Evolutionary conservation across 2,888 invertebrate genomes (phyloP), one percentile per base, ranked within the genome.

Genomic region (Xestobium rufovillosum): DNA sequence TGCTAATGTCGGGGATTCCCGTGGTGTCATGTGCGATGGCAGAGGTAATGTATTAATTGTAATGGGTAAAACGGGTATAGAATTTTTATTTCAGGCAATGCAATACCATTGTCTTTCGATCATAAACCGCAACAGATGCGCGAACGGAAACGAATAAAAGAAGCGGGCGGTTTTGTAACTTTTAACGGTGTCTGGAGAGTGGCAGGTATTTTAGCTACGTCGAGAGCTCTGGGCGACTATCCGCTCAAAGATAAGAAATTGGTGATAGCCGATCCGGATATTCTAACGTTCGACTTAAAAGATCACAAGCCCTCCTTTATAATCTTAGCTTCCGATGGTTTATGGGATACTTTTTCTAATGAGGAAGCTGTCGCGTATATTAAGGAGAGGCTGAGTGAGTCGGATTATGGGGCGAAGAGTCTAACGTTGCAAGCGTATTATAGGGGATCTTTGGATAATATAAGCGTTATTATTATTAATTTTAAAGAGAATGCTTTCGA

Each of bases 151-250:
- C 75, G 95, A 45, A 96, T 96, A 53, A 86, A 87, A 59, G 89
- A 91, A 59, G 94, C 95, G 14, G 96, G 96, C 31, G 95, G 96
- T 11, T 89, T 89, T 59, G 88, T 96, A 32, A 86, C 88, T 30
- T 94, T 92, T 57, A 89, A 92, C 60, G 94, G 95, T 16, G 95
- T 95, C 1, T 95, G 95, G 95, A 70, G 95, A 50, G 94, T 95
- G 3, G 92, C 90, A 34, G 95, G 95, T 3, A 90, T 95, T 49
- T 70, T 95, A 48, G 95, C 95, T 8, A 94, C 92, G 17, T 92
- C 92, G 6, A 72, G 95, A 45, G 95, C 96, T 1, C 75, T 96
- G 55, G 96, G 92, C 11, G 96, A 96, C 69, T 94, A 90, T 66
- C 92, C 94, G 2, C 69, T 96, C 13, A 96, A 96, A 67, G 91